Evolutionary conservation across 2,113 vertebrate species (phyloP).

Genomic region (Peromyscus maniculatus): DNA sequence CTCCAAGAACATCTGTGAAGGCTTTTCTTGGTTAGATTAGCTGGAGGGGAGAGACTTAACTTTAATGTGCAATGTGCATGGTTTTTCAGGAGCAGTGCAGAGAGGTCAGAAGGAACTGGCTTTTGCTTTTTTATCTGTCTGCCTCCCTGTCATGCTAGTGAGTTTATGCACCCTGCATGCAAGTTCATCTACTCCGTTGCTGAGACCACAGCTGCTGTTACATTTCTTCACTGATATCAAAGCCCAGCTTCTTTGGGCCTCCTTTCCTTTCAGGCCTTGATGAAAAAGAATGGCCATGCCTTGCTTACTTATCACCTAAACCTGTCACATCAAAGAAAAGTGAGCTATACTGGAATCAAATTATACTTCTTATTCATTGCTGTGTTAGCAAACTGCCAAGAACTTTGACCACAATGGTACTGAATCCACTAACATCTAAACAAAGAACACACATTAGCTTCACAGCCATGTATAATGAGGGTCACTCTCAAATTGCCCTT

Average conservation of each 20-base stretch:
- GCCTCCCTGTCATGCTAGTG: neutral
- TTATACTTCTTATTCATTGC: neutral
- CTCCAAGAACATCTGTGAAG: neutral
- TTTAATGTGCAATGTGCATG: no score
- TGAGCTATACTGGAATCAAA: neutral
- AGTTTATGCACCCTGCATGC: neutral
- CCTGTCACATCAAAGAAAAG: neutral
- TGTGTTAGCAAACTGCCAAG: neutral
- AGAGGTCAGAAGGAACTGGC: neutral
- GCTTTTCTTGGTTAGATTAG: neutral
- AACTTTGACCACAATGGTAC: neutral
- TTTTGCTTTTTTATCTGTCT: neutral
- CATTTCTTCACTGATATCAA: neutral
- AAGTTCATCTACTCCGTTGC: neutral
- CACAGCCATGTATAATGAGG: neutral
- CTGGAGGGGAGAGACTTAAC: neutral
- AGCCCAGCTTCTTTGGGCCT: neutral
- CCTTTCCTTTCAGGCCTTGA: neutral
- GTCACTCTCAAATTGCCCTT: slow-evolving; percentile 32
- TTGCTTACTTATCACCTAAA: neutral
- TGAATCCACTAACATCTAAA: slow-evolving; percentile 26
- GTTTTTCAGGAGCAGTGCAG: neutral
- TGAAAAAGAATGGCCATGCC: neutral
- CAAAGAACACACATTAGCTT: neutral
- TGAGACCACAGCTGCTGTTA: neutral